Percentiles rank a stretch among this genome's conserved stretches.
Conservation (phyloP, 2,888 invertebrate species). For the Drosophila picticornis region DNA sequence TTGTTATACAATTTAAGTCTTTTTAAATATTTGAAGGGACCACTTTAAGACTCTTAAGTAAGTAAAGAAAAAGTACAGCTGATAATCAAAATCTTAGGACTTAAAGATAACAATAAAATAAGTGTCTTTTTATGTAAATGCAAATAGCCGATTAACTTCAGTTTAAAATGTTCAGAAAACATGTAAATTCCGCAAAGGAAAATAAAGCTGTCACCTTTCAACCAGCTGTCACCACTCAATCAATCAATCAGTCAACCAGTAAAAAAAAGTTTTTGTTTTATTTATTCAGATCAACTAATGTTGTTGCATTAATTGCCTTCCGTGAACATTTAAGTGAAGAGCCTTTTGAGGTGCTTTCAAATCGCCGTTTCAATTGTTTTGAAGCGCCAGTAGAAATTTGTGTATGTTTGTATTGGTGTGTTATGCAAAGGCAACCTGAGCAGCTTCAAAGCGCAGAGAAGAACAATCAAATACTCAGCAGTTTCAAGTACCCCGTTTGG, state of each 20-base stretch:
- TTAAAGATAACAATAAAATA: background rate
- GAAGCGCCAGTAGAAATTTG: background rate
- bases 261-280: background rate
- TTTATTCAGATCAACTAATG: background rate
- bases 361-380: slow-evolving; percentile 3
- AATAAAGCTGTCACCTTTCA: background rate
- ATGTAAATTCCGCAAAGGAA: background rate
- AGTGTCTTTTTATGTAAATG: background rate
- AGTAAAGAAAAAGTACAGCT: background rate
- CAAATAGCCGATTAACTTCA: background rate
- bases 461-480: slow-evolving; percentile 46
- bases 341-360: background rate
- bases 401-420: background rate
- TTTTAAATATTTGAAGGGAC: background rate
- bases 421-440: slow-evolving; percentile 5
- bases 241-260: background rate
- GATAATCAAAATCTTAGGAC: background rate
- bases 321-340: background rate
- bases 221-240: background rate
- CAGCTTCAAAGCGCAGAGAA: slow-evolving; percentile 7
- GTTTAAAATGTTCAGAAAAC: background rate
- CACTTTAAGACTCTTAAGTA: background rate
- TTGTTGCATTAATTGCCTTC: slow-evolving; percentile 2
- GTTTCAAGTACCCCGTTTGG: slow-evolving; percentile 15
- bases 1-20: background rate